Conservation (phyloP, 2,888 invertebrate genomes). For the Epinotia demarniana region DNA sequence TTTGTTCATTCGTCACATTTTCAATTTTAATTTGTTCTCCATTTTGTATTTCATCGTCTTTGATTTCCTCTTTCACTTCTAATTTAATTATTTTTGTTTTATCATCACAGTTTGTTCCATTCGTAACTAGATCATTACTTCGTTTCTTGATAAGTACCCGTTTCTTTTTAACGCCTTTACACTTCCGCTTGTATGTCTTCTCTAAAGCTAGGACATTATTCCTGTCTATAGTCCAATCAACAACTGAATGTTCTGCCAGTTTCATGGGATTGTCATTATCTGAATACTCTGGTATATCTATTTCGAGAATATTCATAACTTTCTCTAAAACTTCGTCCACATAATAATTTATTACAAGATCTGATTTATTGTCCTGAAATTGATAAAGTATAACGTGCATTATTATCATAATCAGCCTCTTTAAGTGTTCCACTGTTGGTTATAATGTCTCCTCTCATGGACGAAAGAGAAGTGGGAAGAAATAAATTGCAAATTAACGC, state of each 20-base stretch:
- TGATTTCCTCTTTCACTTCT: conserved; percentile 60
- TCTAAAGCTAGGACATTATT: conserved; percentile 86
- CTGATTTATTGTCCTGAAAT: conserved; percentile 94
- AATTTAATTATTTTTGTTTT: conserved; percentile 69
- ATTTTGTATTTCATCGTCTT: conserved; percentile 47
- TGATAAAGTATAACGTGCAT: background rate
- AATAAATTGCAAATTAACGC: too few relatives aligned
- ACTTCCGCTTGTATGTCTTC: conserved; percentile 81
- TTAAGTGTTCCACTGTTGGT: background rate
- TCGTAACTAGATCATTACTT: conserved; percentile 53
- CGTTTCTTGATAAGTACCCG: conserved; percentile 70
- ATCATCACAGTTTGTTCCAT: conserved; percentile 50
- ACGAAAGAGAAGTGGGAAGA: background rate
- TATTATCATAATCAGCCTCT: background rate
- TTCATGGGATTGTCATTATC: conserved; percentile 88
- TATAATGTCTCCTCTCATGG: background rate
- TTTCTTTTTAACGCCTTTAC: conserved; percentile 79
- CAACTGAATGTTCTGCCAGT: conserved; percentile 69
- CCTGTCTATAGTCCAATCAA: conserved; percentile 90
- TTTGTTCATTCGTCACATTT: conserved; percentile 38
- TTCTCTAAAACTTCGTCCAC: conserved; percentile 92
- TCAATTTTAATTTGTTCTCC: conserved; percentile 26
- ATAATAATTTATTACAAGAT: conserved; percentile 94
- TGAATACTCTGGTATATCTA: conserved; percentile 90
- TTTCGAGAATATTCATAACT: conserved; percentile 89